Evolutionary conservation across 1,140 invertebrate species (phyloP).

Genomic region (Rhopalosiphum padi): DNA sequence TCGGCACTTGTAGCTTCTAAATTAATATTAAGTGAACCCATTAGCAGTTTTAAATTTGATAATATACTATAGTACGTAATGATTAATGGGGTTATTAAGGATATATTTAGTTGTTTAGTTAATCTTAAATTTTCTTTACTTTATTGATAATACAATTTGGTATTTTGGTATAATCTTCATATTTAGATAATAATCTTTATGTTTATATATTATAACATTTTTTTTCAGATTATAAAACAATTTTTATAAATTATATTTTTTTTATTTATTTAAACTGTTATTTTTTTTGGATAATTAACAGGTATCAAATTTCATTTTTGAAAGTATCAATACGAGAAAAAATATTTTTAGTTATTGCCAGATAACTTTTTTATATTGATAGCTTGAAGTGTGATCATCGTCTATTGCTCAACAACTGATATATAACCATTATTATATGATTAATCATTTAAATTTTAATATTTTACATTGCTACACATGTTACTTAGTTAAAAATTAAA

Average conservation of each 20-base stretch:
- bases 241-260: conserved; percentile 1
- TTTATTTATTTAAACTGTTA: no score
- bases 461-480: no score
- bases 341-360: no score
- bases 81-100: not conserved
- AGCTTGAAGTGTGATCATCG: no score
- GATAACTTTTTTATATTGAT: no score
- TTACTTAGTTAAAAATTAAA: no score
- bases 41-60: not conserved
- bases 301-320: no score
- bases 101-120: not conserved
- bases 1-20: not conserved
- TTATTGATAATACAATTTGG: not conserved
- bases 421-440: no score
- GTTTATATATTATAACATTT: not conserved
- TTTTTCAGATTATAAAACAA: not conserved
- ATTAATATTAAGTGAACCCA: not conserved
- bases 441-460: no score
- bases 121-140: not conserved
- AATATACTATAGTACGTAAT: not conserved
- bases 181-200: not conserved
- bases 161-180: conserved; percentile 16
- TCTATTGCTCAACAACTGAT: no score
- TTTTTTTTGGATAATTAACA: no score
- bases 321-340: no score